A percentile compares a stretch with the other conserved stretches of the same genome.
Conservation (phyloP, 2,888 invertebrate species). For the Morpho helenor region DNA sequence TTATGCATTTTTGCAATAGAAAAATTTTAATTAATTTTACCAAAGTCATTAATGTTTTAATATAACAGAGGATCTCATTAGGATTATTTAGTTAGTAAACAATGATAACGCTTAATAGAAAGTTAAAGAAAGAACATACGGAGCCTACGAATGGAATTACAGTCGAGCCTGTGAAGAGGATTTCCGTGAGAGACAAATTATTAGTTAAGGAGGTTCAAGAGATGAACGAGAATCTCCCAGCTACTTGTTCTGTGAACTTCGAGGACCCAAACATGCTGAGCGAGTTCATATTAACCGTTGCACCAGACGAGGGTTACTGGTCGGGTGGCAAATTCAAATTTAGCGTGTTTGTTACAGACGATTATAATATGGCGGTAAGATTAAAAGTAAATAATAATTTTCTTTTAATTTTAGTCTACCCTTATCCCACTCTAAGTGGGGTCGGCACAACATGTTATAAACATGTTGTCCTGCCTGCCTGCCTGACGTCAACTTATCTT, state of each 20-base stretch:
- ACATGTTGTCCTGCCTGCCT: no score
- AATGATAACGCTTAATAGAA: constrained; percentile 87
- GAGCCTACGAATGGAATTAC: constrained; percentile 59
- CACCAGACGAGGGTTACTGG: constrained; percentile 94
- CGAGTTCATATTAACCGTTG: constrained; percentile 87
- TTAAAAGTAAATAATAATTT: neutral
- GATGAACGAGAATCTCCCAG: constrained; percentile 91
- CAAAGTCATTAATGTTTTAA: constrained; percentile 8
- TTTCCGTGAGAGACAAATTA: constrained; percentile 88
- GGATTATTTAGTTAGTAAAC: constrained; percentile 28
- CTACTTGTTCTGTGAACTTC: constrained; percentile 88
- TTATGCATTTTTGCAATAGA: constrained; percentile 1
- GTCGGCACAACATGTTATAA: no score
- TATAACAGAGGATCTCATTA: constrained; percentile 9
- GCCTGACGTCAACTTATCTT: no score
- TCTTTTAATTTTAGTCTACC: no score
- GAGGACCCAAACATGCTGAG: constrained; percentile 90
- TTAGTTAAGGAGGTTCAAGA: constrained; percentile 91
- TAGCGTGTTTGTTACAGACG: constrained; percentile 91
- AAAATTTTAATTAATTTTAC: constrained; percentile 1
- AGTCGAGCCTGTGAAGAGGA: constrained; percentile 73
- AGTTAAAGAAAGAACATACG: constrained; percentile 82
- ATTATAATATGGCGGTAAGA: constrained; percentile 96
- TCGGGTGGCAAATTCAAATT: constrained; percentile 92
- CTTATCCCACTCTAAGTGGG: no score